Conservation (phyloP, 2,797 vertebrate species). For the Nannoperca australis region DNA sequence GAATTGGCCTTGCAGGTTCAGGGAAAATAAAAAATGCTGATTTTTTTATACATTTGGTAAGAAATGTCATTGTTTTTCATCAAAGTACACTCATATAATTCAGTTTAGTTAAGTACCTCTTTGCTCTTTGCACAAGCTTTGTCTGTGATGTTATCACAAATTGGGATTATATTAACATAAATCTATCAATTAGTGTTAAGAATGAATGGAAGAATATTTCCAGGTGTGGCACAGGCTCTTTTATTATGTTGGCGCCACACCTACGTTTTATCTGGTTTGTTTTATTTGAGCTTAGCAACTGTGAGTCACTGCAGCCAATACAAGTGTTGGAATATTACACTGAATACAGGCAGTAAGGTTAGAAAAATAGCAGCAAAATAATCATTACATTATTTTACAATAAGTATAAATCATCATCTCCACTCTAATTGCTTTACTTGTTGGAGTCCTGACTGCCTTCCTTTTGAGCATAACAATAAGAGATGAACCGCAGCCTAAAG, state of each 20-base stretch:
- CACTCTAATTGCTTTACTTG: neutral
- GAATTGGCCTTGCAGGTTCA: too few relatives aligned
- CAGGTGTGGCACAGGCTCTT: slow-evolving; percentile 59
- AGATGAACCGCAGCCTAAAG: neutral
- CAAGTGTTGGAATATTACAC: neutral
- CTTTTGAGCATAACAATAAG: slow-evolving; percentile 7
- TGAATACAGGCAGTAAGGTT: neutral
- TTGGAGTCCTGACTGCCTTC: neutral
- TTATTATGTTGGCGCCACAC: slow-evolving; percentile 62
- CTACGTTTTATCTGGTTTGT: slow-evolving; percentile 67
- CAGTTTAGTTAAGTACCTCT: too few relatives aligned
- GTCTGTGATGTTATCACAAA: slow-evolving; percentile 3
- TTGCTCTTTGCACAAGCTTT: neutral
- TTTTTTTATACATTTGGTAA: too few relatives aligned
- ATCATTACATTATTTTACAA: neutral
- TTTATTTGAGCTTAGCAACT: slow-evolving; percentile 57
- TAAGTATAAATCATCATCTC: neutral
- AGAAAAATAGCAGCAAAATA: neutral
- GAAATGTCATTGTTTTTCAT: too few relatives aligned
- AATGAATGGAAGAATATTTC: slow-evolving; percentile 39
- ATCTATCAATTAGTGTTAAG: neutral
- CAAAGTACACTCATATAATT: too few relatives aligned
- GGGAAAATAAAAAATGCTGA: too few relatives aligned
- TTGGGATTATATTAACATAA: slow-evolving; percentile 1
- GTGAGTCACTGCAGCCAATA: slow-evolving; percentile 47